These are phyloP conservation scores for Nicator chloris DNA, from an alignment of 2,113 vertebrate species.

Conservation along the genomic window DNA sequence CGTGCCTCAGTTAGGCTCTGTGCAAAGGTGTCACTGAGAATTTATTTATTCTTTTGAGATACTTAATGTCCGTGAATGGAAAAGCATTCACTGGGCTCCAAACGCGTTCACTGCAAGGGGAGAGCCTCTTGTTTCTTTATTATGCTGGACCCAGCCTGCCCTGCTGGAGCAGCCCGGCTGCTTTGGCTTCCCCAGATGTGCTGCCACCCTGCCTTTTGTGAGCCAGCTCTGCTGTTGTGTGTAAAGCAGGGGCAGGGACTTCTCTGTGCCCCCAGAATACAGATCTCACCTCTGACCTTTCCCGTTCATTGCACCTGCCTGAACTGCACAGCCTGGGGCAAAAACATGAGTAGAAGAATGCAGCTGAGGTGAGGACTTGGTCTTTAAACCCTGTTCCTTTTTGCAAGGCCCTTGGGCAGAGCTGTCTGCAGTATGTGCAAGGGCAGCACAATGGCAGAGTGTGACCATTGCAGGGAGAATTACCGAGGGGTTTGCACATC, in stretches of 20 bases:
- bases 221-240: not conserved
- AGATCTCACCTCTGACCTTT: not conserved
- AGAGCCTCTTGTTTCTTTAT: not conserved
- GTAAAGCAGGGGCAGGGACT: not conserved
- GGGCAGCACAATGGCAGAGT: not conserved
- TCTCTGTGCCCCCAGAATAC: not conserved
- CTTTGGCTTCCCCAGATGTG: not conserved
- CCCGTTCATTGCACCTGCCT: not conserved
- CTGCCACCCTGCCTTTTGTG: not conserved
- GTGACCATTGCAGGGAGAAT: not conserved
- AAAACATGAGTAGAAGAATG: not conserved
- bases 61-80: not conserved
- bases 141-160: not conserved
- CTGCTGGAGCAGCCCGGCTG: not conserved
- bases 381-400: not conserved
- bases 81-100: not conserved
- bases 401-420: not conserved
- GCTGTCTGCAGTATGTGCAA: no score
- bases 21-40: not conserved
- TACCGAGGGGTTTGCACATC: accelerated
- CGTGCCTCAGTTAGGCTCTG: accelerated
- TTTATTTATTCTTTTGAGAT: not conserved
- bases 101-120: not conserved
- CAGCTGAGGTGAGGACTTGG: not conserved
- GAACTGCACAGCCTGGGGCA: not conserved